A percentile compares a stretch with the other conserved stretches of the same genome.
These are phyloP conservation scores for Archips crataeganus DNA, from an alignment of 2,888 invertebrate species.

Conservation along the genomic window DNA sequence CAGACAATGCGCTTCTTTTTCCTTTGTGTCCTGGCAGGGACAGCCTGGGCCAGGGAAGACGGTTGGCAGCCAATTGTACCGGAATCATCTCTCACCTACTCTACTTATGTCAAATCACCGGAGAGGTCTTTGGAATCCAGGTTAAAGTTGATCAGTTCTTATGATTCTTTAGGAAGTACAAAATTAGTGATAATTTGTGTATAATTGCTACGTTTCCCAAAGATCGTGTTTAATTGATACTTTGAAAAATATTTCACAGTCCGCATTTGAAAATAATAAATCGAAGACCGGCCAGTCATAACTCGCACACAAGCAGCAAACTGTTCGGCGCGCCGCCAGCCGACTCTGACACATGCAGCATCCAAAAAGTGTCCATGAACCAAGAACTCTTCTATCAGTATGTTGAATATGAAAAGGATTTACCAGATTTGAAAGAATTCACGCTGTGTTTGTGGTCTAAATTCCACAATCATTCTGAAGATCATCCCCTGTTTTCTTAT, in stretches of 20 bases:
- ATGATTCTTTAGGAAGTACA: neutral
- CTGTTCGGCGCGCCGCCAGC: constrained; percentile 53
- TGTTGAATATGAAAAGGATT: constrained; percentile 89
- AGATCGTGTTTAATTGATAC: neutral
- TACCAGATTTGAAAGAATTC: constrained; percentile 93
- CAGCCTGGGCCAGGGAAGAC: constrained; percentile 63
- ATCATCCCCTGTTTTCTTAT: constrained; percentile 94
- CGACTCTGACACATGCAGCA: constrained; percentile 85
- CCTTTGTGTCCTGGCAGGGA: constrained; percentile 59
- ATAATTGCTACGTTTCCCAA: neutral
- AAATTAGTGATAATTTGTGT: neutral
- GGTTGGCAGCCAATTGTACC: constrained; percentile 84
- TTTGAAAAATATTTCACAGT: constrained; percentile 52
- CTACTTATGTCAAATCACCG: constrained; percentile 59
- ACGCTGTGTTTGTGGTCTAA: constrained; percentile 94
- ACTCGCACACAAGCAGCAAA: constrained; percentile 60
- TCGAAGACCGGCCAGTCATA: constrained; percentile 57
- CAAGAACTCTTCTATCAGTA: constrained; percentile 90
- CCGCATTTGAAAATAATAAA: constrained; percentile 71
- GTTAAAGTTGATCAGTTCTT: constrained; percentile 49
- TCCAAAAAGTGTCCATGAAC: constrained; percentile 89
- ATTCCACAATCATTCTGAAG: constrained; percentile 92
- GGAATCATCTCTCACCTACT: constrained; percentile 63
- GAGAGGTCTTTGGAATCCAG: constrained; percentile 66
- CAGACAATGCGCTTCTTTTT: constrained; percentile 71